Base-by-base conservation (phyloP, 2,113 vertebrate species). In the Zingel zingel region DNA sequence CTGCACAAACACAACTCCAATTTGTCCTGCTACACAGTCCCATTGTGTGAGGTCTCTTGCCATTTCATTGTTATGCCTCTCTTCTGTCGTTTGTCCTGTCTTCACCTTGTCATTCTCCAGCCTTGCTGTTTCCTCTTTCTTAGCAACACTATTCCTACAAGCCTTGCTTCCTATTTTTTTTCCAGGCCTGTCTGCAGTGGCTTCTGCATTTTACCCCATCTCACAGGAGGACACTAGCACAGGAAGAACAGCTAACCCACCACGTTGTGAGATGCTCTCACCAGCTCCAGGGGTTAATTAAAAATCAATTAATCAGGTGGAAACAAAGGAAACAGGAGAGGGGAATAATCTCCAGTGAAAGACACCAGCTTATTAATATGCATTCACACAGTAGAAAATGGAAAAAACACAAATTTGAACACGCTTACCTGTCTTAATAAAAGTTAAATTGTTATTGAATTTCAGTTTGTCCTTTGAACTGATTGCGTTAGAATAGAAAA, bases 221-320 rank as follows among this genome's bases (percentile, higher is more conserved):
- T 91, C 91, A 76, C 72, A 77, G 75, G 79, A 86, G 80, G 85
- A 82, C 82, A 86, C 79, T 89, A 83, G 80, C 27, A 59, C 27
- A 12, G 77, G 77, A 79, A 74, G 71, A 74, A 57, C 61, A 68
- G 74, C 74, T n/a, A 81, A 84, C 84, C 75, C 75, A 79, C 58
- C 47, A 56, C 47, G 63, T 67, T 84, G 67, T 79, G 68, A 88
- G 77, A 84, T 75, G 77, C 83, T 90, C 63, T 81, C 58, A 10
- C n/a, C 77, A 82, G 90, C 82, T 91, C 82, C 81, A 84, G 81
- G 81, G 90, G 90, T 93, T 94, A 93, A 93, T 94, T 92, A 86
- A 85, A 92, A 91, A 92, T 91, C 90, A 80, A 92, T 91, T 94
- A 78, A 93, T 92, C 84, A 82, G 76, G 72, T 86, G 86, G 83